phyloP scores from a whole-genome alignment of 2,888 invertebrate genomes.

The Diogma glabrata region DNA sequence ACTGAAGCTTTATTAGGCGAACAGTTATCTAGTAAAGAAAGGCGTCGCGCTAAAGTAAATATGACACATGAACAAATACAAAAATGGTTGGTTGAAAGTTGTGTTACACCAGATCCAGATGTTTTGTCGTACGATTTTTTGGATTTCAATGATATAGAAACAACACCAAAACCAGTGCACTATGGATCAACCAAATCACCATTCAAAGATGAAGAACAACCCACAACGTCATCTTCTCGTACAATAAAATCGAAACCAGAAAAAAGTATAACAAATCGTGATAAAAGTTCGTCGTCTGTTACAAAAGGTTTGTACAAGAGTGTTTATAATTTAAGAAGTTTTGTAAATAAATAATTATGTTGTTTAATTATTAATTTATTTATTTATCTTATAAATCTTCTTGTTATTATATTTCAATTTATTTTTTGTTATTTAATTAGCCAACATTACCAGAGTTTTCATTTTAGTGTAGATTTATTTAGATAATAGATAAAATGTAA shows the following conservation, averaged over 20 bases:
- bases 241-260: background rate
- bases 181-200: slow-evolving; percentile 32
- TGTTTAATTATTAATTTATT: no score
- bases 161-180: slow-evolving; percentile 29
- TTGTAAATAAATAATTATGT: no score
- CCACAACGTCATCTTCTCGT: background rate
- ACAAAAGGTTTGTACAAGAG: no score
- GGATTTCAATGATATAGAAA: slow-evolving; percentile 30
- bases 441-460: no score
- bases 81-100: slow-evolving; percentile 49
- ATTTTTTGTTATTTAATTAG: no score
- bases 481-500: no score
- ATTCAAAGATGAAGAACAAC: background rate
- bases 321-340: no score
- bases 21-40: slow-evolving; percentile 34
- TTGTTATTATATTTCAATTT: no score
- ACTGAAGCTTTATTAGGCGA: slow-evolving; percentile 36
- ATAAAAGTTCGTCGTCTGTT: background rate
- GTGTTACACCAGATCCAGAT: slow-evolving; percentile 37
- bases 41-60: slow-evolving; percentile 47
- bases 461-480: no score
- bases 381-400: no score
- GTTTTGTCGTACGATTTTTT: slow-evolving; percentile 36
- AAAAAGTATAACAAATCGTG: background rate
- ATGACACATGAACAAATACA: slow-evolving; percentile 60